Evolutionary conservation across 2,113 vertebrate species (phyloP), one percentile per base, ranked within the genome.

Genomic region (Pseudolaguvia tuberculata): DNA sequence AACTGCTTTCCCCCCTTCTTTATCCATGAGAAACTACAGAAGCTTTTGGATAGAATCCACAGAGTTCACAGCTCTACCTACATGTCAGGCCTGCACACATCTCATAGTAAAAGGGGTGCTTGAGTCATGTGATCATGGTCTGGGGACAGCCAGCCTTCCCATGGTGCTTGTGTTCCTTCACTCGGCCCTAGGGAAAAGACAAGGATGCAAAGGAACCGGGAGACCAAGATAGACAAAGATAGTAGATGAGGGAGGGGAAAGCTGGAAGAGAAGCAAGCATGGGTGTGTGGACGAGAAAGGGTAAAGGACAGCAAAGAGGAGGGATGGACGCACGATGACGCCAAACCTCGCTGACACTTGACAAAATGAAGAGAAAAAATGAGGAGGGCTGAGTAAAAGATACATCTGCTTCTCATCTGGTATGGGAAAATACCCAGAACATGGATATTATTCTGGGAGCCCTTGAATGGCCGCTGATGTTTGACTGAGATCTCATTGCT

Each of bases 341-440:
- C 76, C 80, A 81, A 63, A 56, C 45, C 69, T 63, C 63, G 77
- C 14, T 72, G 69, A 79, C 77, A 79, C 35, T 76, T 79, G 80
- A 81, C 69, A 76, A 79, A 79, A 42, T 79, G 52, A 76, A 55
- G 82, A 80, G 79, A 82, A 63, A 9, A 65, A 42, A 31, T 76
- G 74, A 70, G 72, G 61, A 62, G 87, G 83, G 86, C 84, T 68
- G 73, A 83, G 84, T 82, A 73, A 82, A 73, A 86, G 58, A 87
- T 75, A 90, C 90, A 92, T 91, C 91, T 92, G 91, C 89, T 91
- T 91, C 87, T 90, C 90, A 91, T 91, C 88, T 86, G 59, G 80
- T 85, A 91, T 89, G 90, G 90, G 91, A 91, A 91, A 84, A 90
- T 87, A 87, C 87, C 83, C 82, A 66, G 73, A 89, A 91, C 84